Evolutionary conservation across 2,888 invertebrate genomes (phyloP).

Genomic region (Nomada goodeniana): DNA sequence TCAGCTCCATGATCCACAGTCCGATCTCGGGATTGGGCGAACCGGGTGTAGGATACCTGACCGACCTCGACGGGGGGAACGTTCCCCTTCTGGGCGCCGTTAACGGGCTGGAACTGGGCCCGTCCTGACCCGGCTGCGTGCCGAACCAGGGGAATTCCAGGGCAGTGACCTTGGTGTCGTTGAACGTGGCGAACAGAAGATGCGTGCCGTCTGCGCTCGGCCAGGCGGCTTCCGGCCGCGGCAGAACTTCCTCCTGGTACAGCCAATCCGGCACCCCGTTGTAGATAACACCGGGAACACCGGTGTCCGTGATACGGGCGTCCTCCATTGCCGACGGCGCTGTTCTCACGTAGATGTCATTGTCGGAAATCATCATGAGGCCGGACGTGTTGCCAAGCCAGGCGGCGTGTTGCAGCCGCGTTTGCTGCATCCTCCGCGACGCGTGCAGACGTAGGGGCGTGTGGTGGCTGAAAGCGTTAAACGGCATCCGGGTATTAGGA

Average conservation of each 20-base stretch:
- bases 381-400: slow-evolving; percentile 93
- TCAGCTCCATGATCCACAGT: slow-evolving; percentile 92
- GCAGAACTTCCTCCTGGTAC: slow-evolving; percentile 97
- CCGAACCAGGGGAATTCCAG: slow-evolving; percentile 92
- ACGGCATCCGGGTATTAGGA: not conserved
- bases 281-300: slow-evolving; percentile 92
- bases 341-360: slow-evolving; percentile 94
- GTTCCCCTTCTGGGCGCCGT: slow-evolving; percentile 86
- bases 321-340: slow-evolving; percentile 89
- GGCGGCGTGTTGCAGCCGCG: slow-evolving; percentile 92
- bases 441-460: slow-evolving; percentile 93
- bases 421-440: slow-evolving; percentile 88
- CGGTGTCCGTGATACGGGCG: slow-evolving; percentile 90
- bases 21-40: slow-evolving; percentile 94
- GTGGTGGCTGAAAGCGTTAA: slow-evolving; percentile 88
- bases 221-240: slow-evolving; percentile 94
- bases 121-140: slow-evolving; percentile 83
- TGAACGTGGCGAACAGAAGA: slow-evolving; percentile 94
- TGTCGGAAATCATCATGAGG: slow-evolving; percentile 92
- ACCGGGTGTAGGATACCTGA: slow-evolving; percentile 95
- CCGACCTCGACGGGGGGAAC: slow-evolving; percentile 92
- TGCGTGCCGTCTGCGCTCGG: slow-evolving; percentile 91
- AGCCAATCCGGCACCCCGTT: slow-evolving; percentile 98
- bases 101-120: slow-evolving; percentile 84
- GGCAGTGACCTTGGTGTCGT: slow-evolving; percentile 87